These are phyloP conservation scores for Tenthredo livida DNA, from an alignment of 2,888 invertebrate genomes.

Conservation along the genomic window DNA sequence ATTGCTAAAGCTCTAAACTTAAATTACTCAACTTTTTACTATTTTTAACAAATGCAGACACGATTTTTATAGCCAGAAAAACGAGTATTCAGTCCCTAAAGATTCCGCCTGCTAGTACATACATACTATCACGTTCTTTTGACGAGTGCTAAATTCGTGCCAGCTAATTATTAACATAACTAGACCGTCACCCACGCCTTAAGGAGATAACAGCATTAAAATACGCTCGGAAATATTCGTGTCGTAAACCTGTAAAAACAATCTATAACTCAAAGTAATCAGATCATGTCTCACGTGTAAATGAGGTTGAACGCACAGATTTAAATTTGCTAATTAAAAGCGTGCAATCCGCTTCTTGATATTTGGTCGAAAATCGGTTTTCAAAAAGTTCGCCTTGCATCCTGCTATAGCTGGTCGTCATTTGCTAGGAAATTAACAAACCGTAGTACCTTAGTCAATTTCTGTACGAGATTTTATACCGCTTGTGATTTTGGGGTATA, in stretches of 20 bases:
- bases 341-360: background rate
- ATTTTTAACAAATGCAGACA: background rate
- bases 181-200: conserved; percentile 25
- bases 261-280: background rate
- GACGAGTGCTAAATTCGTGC: background rate
- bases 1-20: background rate
- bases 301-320: background rate
- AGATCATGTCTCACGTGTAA: background rate
- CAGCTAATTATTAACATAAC: conserved; percentile 18
- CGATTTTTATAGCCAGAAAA: background rate
- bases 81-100: background rate
- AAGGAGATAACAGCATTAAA: background rate
- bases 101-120: background rate
- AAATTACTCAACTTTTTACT: background rate
- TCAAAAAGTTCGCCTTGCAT: background rate
- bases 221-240: background rate
- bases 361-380: background rate
- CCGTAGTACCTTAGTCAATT: background rate
- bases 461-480: background rate
- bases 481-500: background rate
- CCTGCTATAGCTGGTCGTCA: background rate
- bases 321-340: background rate
- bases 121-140: background rate
- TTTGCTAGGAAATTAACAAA: background rate
- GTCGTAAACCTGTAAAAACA: background rate